Evolutionary conservation across 53 echinoderm and acorn worm species (phyloP).

Genomic region (Holothuria scabra): DNA sequence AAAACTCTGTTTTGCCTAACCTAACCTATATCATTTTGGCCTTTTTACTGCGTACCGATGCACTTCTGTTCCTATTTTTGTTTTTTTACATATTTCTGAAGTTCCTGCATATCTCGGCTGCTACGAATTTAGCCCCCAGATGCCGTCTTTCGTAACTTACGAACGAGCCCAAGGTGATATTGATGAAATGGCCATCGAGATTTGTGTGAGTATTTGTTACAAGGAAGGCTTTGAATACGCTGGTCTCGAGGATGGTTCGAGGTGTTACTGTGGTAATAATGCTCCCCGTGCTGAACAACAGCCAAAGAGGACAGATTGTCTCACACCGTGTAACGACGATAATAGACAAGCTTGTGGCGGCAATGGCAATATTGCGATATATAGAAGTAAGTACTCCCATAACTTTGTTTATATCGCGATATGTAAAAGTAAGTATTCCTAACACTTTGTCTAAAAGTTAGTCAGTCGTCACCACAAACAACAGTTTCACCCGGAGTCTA

Average conservation of each 20-base stretch:
- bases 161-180: not conserved
- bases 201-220: not conserved
- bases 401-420: no score
- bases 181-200: slow-evolving; percentile 17
- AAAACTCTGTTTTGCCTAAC: no score
- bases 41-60: no score
- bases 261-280: slow-evolving; percentile 23
- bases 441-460: no score
- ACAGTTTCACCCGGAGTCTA: no score
- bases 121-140: not conserved
- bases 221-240: not conserved
- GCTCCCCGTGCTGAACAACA: not conserved
- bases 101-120: slow-evolving; percentile 24
- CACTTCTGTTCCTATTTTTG: no score
- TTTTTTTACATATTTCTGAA: not conserved
- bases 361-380: slow-evolving; percentile 16
- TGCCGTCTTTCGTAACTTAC: not conserved
- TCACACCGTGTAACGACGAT: slow-evolving; percentile 28
- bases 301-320: not conserved
- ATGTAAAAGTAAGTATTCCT: no score
- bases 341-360: slow-evolving; percentile 18
- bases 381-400: slow-evolving; percentile 23
- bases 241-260: slow-evolving; percentile 12
- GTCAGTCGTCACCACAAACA: no score
- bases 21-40: no score